Percentiles rank a stretch among this genome's conserved stretches.
Evolutionary conservation across 2,888 invertebrate species (phyloP).

Genomic region (Lucinisca nassula): DNA sequence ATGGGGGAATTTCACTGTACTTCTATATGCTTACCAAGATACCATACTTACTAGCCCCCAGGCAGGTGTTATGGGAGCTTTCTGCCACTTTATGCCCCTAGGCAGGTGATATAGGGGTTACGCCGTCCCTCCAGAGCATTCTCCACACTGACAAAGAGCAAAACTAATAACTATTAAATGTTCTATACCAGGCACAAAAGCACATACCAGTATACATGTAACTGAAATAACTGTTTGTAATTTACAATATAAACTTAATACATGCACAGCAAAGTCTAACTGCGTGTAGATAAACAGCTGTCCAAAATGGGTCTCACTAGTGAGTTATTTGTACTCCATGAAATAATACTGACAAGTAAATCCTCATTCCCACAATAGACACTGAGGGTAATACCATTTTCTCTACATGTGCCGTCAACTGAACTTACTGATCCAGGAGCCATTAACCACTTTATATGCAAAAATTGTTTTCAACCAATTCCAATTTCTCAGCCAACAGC

Average conservation of each 20-base stretch:
- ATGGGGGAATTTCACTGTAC: no score
- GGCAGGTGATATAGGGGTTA: constrained; percentile 57
- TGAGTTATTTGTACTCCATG: neutral
- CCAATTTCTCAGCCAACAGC: no score
- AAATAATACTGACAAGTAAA: neutral
- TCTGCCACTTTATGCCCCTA: neutral
- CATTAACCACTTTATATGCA: no score
- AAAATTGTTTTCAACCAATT: no score
- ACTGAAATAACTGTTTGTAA: neutral
- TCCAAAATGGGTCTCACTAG: neutral
- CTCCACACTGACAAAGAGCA: constrained; percentile 14
- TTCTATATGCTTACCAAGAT: neutral
- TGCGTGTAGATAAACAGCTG: no score
- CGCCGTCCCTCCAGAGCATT: constrained; percentile 15
- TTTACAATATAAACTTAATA: no score
- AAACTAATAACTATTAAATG: neutral
- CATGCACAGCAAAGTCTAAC: no score
- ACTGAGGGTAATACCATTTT: no score
- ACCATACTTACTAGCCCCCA: constrained; percentile 22
- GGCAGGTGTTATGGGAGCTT: constrained; percentile 1
- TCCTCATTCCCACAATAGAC: neutral
- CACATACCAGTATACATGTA: neutral
- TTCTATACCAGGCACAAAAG: no score
- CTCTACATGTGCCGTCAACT: no score
- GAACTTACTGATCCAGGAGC: no score